phyloP scores from a whole-genome alignment of 2,113 vertebrate genomes.

The Pseudorhombus dupliciocellatus region DNA sequence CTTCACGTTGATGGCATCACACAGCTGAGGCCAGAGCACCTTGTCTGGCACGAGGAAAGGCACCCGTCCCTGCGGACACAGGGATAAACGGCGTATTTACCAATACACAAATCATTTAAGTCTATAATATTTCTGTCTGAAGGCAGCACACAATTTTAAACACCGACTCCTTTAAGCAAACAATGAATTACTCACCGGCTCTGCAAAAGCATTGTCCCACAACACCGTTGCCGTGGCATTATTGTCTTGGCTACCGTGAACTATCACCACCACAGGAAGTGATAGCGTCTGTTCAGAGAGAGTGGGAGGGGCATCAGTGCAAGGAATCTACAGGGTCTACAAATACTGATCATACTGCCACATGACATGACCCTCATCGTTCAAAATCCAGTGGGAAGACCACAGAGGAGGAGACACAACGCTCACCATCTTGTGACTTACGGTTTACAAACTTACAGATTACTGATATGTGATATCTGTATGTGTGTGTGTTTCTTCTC shows the following conservation, averaged over 20 bases:
- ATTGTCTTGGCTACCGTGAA: slow-evolving; percentile 98
- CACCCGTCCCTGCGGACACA: slow-evolving; percentile 86
- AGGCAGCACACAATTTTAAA: background rate
- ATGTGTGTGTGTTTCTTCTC: too few relatives aligned
- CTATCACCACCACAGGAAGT: slow-evolving; percentile 96
- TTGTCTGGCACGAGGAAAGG: slow-evolving; percentile 95
- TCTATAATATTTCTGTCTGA: background rate
- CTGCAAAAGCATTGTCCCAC: slow-evolving; percentile 98
- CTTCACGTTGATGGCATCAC: slow-evolving; percentile 96
- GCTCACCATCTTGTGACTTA: background rate
- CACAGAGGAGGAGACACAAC: background rate
- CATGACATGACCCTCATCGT: background rate
- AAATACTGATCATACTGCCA: slow-evolving; percentile 1
- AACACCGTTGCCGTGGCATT: slow-evolving; percentile 96
- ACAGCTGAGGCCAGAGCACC: slow-evolving; percentile 93
- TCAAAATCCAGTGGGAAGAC: background rate
- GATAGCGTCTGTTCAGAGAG: slow-evolving; percentile 87
- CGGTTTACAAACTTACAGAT: background rate
- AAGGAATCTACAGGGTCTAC: background rate
- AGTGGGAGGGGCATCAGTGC: background rate
- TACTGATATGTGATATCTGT: too few relatives aligned
- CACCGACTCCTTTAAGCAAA: background rate
- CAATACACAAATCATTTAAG: background rate
- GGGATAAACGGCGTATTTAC: too few relatives aligned
- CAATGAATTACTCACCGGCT: slow-evolving; percentile 84